Conservation (phyloP, 2,888 invertebrate genomes). For the Seira sanloemensis region DNA sequence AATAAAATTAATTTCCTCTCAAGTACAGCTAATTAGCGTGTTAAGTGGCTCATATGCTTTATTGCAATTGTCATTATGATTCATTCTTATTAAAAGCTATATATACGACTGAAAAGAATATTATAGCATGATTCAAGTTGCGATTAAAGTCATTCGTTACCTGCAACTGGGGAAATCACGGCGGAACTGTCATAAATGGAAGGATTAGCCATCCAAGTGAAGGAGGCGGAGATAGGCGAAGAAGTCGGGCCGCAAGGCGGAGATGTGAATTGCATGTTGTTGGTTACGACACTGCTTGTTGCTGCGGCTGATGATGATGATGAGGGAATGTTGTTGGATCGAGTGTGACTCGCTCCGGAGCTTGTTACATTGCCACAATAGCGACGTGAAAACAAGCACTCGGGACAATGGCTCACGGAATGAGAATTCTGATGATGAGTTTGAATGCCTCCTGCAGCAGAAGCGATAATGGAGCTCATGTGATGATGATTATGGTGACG, state of each 20-base stretch:
- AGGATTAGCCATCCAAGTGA: slow-evolving; percentile 68
- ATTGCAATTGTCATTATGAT: background rate
- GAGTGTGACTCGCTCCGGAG: slow-evolving; percentile 23
- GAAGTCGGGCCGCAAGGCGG: slow-evolving; percentile 58
- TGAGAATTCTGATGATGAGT: slow-evolving; percentile 44
- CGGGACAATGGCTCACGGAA: slow-evolving; percentile 68
- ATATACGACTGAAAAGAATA: too few relatives aligned
- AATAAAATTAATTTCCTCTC: slow-evolving; percentile 4
- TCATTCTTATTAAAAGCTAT: too few relatives aligned
- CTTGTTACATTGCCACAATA: slow-evolving; percentile 60
- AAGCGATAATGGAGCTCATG: slow-evolving; percentile 40
- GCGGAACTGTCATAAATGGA: slow-evolving; percentile 66
- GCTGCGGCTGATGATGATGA: slow-evolving; percentile 41
- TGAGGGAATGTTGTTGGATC: slow-evolving; percentile 41
- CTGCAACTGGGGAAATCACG: slow-evolving; percentile 64
- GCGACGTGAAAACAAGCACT: slow-evolving; percentile 69
- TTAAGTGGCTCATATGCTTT: background rate
- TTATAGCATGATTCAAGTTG: background rate
- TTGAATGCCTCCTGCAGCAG: slow-evolving; percentile 44
- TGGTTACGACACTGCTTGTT: slow-evolving; percentile 52
- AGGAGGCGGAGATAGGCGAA: slow-evolving; percentile 64
- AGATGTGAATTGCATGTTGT: slow-evolving; percentile 62
- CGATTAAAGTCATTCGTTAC: slow-evolving; percentile 28
- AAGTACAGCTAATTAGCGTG: slow-evolving; percentile 42
- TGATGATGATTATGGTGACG: slow-evolving; percentile 49